Evolutionary conservation across 2,113 vertebrate genomes (phyloP), one percentile per base, ranked within the genome.

Genomic region (Tretioscincus oriximinensis): DNA sequence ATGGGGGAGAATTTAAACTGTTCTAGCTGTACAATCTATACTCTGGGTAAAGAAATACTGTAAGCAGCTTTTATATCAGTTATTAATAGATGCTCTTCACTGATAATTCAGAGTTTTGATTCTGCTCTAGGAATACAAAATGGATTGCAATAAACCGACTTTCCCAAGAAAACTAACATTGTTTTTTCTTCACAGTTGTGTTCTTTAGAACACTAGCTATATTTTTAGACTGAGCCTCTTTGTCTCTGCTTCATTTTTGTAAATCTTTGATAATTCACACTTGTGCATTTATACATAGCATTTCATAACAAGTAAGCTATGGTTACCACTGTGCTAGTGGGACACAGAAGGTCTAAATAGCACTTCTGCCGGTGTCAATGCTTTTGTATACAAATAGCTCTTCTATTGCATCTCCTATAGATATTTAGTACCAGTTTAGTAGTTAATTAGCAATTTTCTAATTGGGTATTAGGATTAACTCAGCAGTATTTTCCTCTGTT

Each of bases 391-490:
- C 54, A 58, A 18, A 18, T 21, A 28, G 60, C 16, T 47, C 65
- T 64, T 87, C 74, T 81, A 58, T 86, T 58, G 81, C 83, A 67
- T 63, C 28, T 80, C 84, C 83, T 80, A 65, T 69, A 90, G 76
- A 75, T 86, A 41, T 73, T 85, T 78, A 76, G 63, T 90, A 61
- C 84, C 87, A 90, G 86, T 77, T 92, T 88, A 90, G 88, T 78
- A 88, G 76, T 80, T 88, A 84, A 84, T 90, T 90, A 84, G 87
- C 85, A 91, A 72, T 66, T 83, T n/a, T 49, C 69, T 89, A 84
- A 89, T 92, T 92, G 90, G 81, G 87, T 81, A 78, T 92, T 82
- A 86, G 70, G 88, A 88, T 88, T 88, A 86, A 80, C 75, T 88
- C 88, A 89, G 88, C 87, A 84, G 86, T 67, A 49, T 84, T 90